Evolutionary conservation across 2,888 invertebrate genomes (phyloP).

Genomic region (Tryphoninae sp.): DNA sequence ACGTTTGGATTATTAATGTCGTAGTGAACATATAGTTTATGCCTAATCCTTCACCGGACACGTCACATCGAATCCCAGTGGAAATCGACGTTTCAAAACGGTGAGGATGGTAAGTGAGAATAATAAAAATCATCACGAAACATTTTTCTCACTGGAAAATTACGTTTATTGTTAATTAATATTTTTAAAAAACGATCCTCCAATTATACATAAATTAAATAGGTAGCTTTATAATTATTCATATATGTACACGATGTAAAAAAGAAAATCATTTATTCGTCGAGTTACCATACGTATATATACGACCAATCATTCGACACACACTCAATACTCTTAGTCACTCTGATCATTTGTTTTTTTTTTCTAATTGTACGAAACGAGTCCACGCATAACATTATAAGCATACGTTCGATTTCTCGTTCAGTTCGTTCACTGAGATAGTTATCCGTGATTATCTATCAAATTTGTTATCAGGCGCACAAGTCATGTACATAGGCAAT

Average conservation of each 20-base stretch:
- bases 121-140: neutral
- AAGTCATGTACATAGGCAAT: constrained; percentile 77
- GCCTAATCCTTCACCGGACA: constrained; percentile 20
- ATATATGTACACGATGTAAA: constrained; percentile 57
- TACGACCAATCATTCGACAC: neutral
- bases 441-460: constrained; percentile 72
- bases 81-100: constrained; percentile 1
- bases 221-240: constrained; percentile 40
- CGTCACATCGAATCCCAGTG: neutral
- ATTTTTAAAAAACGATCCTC: constrained; percentile 17
- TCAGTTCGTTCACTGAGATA: neutral
- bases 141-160: constrained; percentile 7
- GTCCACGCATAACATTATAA: neutral
- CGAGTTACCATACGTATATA: neutral
- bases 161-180: constrained; percentile 58
- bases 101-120: constrained; percentile 20
- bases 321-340: constrained; percentile 8
- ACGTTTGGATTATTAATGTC: constrained; percentile 16
- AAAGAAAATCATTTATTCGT: constrained; percentile 37
- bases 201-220: constrained; percentile 55
- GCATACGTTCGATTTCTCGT: neutral
- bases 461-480: constrained; percentile 76
- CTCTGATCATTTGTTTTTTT: neutral
- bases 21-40: constrained; percentile 20
- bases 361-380: neutral